These are phyloP conservation scores for Polyergus mexicanus DNA, from an alignment of 1,140 invertebrate species.

Conservation along the genomic window DNA sequence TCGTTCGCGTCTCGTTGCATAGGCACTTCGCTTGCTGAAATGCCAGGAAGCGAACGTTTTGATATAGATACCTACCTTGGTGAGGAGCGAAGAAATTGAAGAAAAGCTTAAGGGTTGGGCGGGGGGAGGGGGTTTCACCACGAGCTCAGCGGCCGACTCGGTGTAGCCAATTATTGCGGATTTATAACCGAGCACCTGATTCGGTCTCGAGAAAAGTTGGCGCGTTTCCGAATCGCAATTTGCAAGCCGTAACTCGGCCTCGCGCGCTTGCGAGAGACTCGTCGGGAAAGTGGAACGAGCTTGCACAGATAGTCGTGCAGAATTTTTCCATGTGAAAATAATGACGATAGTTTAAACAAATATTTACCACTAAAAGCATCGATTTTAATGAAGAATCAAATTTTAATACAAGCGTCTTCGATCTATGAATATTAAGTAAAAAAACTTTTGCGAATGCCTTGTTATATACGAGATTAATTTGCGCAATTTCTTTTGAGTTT, in stretches of 20 bases:
- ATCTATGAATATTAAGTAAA: constrained; percentile 7
- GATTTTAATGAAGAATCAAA: not conserved
- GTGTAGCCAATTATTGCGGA: constrained; percentile 85
- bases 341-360: constrained; percentile 25
- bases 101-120: constrained; percentile 79
- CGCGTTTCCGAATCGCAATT: constrained; percentile 71
- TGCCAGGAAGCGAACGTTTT: constrained; percentile 37
- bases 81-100: constrained; percentile 79
- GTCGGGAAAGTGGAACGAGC: constrained; percentile 21
- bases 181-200: constrained; percentile 84
- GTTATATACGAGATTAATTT: not conserved
- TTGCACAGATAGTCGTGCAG: constrained; percentile 34
- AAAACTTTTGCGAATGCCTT: not conserved
- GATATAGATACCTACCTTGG: constrained; percentile 70
- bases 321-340: constrained; percentile 48
- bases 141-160: constrained; percentile 75
- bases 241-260: constrained; percentile 59
- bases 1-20: constrained; percentile 35
- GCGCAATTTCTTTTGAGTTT: not conserved
- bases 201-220: constrained; percentile 68
- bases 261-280: constrained; percentile 50
- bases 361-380: not conserved
- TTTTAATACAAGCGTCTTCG: not conserved
- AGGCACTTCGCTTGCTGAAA: constrained; percentile 37
- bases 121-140: constrained; percentile 76